Conservation (phyloP, 2,113 vertebrate species). For the Colossoma macropomum region DNA sequence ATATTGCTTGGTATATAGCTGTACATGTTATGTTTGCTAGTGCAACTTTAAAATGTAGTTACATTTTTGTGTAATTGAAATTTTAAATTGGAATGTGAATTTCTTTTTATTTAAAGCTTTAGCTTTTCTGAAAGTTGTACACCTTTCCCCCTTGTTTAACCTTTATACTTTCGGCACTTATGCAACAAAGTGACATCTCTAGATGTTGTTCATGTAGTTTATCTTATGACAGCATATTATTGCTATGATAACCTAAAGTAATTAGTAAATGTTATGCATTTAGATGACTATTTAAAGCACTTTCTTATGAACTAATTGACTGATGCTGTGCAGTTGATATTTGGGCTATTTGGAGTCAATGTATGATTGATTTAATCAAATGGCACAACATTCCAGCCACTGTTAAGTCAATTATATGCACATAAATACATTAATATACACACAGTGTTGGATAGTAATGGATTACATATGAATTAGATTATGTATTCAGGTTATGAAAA, state of each 20-base stretch:
- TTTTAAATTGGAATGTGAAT: slow-evolving; percentile 25
- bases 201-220: slow-evolving; percentile 78
- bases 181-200: slow-evolving; percentile 80
- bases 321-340: slow-evolving; percentile 52
- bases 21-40: slow-evolving; percentile 46
- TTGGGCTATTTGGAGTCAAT: slow-evolving; percentile 49
- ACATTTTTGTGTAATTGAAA: slow-evolving; percentile 2
- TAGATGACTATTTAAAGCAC: slow-evolving; percentile 83
- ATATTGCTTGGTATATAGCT: slow-evolving; percentile 52
- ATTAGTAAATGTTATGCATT: slow-evolving; percentile 52
- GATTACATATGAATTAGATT: slow-evolving; percentile 40
- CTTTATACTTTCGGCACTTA: slow-evolving; percentile 81
- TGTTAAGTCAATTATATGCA: slow-evolving; percentile 56
- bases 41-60: slow-evolving; percentile 28
- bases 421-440: slow-evolving; percentile 36
- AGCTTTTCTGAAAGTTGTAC: slow-evolving; percentile 40
- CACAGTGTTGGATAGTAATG: slow-evolving; percentile 33
- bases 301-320: slow-evolving; percentile 63
- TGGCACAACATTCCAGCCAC: slow-evolving; percentile 88
- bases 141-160: slow-evolving; percentile 41
- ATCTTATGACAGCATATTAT: slow-evolving; percentile 46
- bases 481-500: slow-evolving; percentile 39
- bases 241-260: slow-evolving; percentile 52
- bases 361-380: slow-evolving; percentile 53
- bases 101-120: slow-evolving; percentile 31